phyloP scores from a whole-genome alignment of 2,113 vertebrate species.

The Prunella fulvescens region DNA sequence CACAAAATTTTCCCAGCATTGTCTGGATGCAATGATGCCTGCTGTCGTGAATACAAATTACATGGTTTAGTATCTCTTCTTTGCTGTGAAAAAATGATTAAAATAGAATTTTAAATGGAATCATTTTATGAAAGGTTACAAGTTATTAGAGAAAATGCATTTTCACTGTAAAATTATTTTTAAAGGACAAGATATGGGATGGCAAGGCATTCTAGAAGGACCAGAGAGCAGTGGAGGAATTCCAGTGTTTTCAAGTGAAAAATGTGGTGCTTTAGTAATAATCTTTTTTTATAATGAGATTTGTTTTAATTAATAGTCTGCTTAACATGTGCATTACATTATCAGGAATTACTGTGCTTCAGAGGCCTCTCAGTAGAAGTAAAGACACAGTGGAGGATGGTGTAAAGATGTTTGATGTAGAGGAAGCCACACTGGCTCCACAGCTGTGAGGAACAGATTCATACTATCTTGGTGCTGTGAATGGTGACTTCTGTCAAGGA shows the following conservation, averaged over 20 bases:
- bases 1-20: slow-evolving; percentile 10
- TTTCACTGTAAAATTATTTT: slow-evolving; percentile 7
- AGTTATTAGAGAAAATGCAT: not conserved
- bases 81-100: slow-evolving; percentile 28
- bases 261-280: not conserved
- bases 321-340: slow-evolving; percentile 14
- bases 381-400: not conserved
- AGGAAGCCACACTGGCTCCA: not conserved
- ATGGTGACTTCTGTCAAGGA: not conserved
- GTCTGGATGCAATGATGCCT: slow-evolving; percentile 9
- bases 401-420: not conserved
- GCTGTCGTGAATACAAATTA: slow-evolving; percentile 7
- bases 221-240: not conserved
- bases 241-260: not conserved
- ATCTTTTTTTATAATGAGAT: not conserved
- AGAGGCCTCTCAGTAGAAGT: not conserved
- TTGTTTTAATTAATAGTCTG: slow-evolving; percentile 23
- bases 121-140: not conserved
- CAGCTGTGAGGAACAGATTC: not conserved
- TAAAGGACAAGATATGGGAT: not conserved
- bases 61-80: not conserved
- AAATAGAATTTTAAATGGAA: not conserved
- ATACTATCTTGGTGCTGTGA: not conserved
- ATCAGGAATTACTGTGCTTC: not conserved
- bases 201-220: not conserved